A percentile compares a stretch with the other conserved stretches of the same genome.
Evolutionary conservation across 1,140 invertebrate genomes (phyloP).

Genomic region (Penaeus indicus): DNA sequence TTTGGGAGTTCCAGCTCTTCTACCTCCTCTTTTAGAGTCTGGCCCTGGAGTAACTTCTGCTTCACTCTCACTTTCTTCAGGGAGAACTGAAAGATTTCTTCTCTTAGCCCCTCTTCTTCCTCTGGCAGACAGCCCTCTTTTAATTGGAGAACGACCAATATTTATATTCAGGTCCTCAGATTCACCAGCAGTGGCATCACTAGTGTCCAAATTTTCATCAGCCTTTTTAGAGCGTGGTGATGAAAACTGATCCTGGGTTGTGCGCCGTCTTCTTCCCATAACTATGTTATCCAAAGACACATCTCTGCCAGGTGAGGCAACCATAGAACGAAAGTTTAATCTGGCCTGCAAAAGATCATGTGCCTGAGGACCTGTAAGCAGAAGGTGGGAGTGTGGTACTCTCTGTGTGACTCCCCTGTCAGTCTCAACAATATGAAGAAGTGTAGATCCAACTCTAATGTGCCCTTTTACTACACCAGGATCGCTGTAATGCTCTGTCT

Average conservation of each 20-base stretch:
- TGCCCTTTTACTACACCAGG: conserved; percentile 61
- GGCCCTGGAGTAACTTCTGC: conserved; percentile 1
- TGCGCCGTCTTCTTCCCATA: conserved; percentile 51
- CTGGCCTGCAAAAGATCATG: conserved; percentile 55
- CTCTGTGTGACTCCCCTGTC: conserved; percentile 51
- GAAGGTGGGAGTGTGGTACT: conserved; percentile 61
- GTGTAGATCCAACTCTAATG: conserved; percentile 38
- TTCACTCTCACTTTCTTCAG: conserved; percentile 41
- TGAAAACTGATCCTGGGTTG: conserved; percentile 29
- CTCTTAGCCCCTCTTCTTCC: conserved; percentile 10
- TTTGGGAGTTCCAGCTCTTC: conserved; percentile 24
- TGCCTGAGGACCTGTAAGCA: conserved; percentile 52
- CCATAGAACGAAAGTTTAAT: conserved; percentile 53
- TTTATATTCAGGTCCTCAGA: conserved; percentile 1
- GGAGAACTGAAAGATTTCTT: conserved; percentile 24
- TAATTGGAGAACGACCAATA: background rate
- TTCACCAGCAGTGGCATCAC: conserved; percentile 42
- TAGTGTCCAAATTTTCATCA: conserved; percentile 61
- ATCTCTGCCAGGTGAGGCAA: conserved; percentile 61
- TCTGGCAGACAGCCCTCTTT: background rate
- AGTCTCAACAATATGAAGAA: conserved; percentile 60
- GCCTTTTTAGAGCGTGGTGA: conserved; percentile 54
- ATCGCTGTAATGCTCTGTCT: conserved; percentile 56
- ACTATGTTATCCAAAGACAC: conserved; percentile 65
- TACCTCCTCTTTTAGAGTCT: conserved; percentile 27